Percentiles rank a stretch among this genome's conserved stretches.
These are phyloP conservation scores for Psittacus erithacus DNA, from an alignment of 2,113 vertebrate species.

Conservation along the genomic window DNA sequence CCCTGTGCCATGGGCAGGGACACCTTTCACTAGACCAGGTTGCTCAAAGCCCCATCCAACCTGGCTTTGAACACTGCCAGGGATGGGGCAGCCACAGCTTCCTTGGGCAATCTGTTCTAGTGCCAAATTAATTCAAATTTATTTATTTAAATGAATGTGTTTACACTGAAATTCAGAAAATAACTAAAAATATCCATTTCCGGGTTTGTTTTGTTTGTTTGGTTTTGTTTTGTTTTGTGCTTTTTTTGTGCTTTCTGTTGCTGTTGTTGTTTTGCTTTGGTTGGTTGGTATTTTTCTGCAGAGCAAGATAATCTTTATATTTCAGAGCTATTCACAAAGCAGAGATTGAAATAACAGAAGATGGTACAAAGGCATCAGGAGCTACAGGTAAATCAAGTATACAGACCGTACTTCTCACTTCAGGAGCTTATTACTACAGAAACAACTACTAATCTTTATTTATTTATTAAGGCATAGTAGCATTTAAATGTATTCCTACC, in stretches of 20 bases:
- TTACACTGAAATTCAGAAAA: neutral
- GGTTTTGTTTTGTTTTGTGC: no score
- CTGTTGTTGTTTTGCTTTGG: neutral
- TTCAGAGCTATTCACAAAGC: constrained; percentile 87
- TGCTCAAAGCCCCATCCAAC: neutral
- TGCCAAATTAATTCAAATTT: neutral
- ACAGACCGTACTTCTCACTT: neutral
- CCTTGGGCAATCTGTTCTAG: neutral
- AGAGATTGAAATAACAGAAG: constrained; percentile 86
- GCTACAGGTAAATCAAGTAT: constrained; percentile 79
- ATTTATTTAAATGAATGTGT: fast-evolving
- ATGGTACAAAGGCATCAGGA: constrained; percentile 84
- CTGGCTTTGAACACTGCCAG: neutral
- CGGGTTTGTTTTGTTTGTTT: neutral
- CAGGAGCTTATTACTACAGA: neutral
- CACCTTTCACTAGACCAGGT: neutral
- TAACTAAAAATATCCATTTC: neutral
- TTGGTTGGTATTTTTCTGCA: constrained; percentile 20
- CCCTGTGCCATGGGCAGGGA: neutral
- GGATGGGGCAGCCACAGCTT: neutral
- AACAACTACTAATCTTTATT: neutral
- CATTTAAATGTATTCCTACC: neutral
- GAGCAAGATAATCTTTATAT: constrained; percentile 83
- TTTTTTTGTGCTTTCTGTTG: neutral
- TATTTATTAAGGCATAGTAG: neutral